Evolutionary conservation across 2,113 vertebrate genomes (phyloP), one percentile per base, ranked within the genome.

Genomic region (Maccullochella peelii): DNA sequence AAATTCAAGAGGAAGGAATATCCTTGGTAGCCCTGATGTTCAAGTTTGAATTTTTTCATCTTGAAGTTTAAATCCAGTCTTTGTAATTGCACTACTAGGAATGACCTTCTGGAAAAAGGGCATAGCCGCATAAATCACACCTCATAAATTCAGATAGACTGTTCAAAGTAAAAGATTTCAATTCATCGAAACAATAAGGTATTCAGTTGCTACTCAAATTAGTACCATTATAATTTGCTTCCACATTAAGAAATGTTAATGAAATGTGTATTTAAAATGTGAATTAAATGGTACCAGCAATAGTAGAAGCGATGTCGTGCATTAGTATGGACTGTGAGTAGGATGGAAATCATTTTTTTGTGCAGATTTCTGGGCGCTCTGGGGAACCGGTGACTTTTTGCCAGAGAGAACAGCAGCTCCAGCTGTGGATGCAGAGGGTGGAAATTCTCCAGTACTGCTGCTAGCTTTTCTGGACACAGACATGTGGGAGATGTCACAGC

Each of bases 381-480:
- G 33, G 81, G 80, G 82, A 83, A 62, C 69, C 25, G 0, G 49
- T 63, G 85, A 71, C 83, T 83, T 80, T 73, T 73, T 82, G 83
- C 85, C 85, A 89, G 74, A 25, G 18, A 79, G 79, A 85, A 76
- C 78, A 82, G 80, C 85, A 68, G 83, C 78, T 76, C 67, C 2
- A n/a, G 59, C 77, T 83, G 67, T 63, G 59, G 72, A 65, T 59
- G 52, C 68, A 68, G 65, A 69, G 47, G 74, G 33, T 80, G 87
- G 85, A 87, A 77, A 38, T 15, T 55, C 73, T 89, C 89, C 91
- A 89, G 83, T 66, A 30, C 50, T 67, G 77, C 89, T 89, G 79
- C 57, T 14, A 68, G 85, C 79, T 83, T 79, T 87, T 36, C 67
- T 87, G 86, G 82, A 86, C 63, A 55, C 75, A 44, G 54, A 87